These are phyloP conservation scores for Lethenteron reissneri DNA, from an alignment of 2,113 vertebrate genomes.

Conservation along the genomic window DNA sequence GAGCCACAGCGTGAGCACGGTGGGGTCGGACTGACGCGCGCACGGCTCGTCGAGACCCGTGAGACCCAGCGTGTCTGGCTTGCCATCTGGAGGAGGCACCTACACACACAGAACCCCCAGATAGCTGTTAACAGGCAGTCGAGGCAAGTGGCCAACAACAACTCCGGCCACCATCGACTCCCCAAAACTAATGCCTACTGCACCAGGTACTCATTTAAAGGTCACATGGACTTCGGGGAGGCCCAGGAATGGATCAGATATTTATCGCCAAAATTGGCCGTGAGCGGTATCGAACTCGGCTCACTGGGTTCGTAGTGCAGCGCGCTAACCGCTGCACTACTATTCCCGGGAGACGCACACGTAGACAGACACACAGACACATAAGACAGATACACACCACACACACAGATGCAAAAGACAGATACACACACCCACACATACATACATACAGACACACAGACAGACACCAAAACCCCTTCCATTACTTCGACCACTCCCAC, in stretches of 20 bases:
- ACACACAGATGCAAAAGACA: background rate
- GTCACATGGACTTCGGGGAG: no score
- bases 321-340: no score
- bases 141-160: no score
- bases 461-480: background rate
- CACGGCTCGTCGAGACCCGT: slow-evolving; percentile 72
- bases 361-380: background rate
- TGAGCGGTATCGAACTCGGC: no score
- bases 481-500: background rate
- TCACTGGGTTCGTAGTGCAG: no score
- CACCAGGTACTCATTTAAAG: no score
- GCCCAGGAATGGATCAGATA: no score
- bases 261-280: no score
- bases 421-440: slow-evolving; percentile 2
- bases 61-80: slow-evolving; percentile 49
- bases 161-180: no score
- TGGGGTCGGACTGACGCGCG: slow-evolving; percentile 69
- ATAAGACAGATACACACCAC: background rate
- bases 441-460: background rate
- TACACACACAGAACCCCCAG: slow-evolving; percentile 14
- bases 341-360: background rate
- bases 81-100: slow-evolving; percentile 59
- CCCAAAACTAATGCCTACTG: no score
- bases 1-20: slow-evolving; percentile 68
- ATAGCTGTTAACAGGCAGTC: no score